A percentile compares a stretch with the other conserved stretches of the same genome.
Conservation (phyloP, 2,888 invertebrate species). For the Plebejus melissa region DNA sequence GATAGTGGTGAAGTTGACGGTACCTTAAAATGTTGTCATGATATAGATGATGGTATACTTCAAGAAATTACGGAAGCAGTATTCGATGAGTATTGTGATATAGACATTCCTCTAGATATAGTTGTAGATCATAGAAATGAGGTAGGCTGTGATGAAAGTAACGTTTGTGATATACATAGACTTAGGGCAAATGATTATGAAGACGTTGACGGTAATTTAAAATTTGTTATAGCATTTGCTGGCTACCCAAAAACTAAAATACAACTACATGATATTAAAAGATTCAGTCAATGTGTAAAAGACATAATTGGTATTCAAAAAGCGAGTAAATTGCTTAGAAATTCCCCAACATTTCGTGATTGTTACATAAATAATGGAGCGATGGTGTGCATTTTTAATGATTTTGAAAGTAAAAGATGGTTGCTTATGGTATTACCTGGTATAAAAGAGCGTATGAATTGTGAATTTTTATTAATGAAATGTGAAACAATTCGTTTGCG, state of each 20-base stretch:
- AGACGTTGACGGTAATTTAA: constrained; percentile 57
- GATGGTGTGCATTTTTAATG: constrained; percentile 65
- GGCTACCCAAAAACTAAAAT: constrained; percentile 67
- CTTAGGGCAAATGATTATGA: constrained; percentile 59
- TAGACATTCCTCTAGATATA: constrained; percentile 7
- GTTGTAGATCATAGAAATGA: not conserved
- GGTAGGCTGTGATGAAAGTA: not conserved
- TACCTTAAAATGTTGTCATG: not conserved
- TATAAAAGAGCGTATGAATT: constrained; percentile 61
- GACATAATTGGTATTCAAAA: constrained; percentile 65
- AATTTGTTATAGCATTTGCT: constrained; percentile 58
- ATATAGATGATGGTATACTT: not conserved
- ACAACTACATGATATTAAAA: constrained; percentile 58
- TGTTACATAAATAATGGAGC: constrained; percentile 67
- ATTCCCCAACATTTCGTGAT: constrained; percentile 58
- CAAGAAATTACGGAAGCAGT: not conserved
- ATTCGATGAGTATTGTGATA: not conserved
- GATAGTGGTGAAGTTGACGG: not conserved
- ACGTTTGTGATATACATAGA: constrained; percentile 52
- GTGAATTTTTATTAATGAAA: constrained; percentile 55
- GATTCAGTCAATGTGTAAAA: constrained; percentile 54
- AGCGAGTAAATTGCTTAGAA: constrained; percentile 57
- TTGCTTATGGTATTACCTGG: constrained; percentile 61
- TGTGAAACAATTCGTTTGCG: constrained; percentile 61
- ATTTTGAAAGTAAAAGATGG: constrained; percentile 63